A percentile compares a stretch with the other conserved stretches of the same genome.
Conservation (phyloP, 2,888 invertebrate genomes). For the Melangyna quadrimaculata region DNA sequence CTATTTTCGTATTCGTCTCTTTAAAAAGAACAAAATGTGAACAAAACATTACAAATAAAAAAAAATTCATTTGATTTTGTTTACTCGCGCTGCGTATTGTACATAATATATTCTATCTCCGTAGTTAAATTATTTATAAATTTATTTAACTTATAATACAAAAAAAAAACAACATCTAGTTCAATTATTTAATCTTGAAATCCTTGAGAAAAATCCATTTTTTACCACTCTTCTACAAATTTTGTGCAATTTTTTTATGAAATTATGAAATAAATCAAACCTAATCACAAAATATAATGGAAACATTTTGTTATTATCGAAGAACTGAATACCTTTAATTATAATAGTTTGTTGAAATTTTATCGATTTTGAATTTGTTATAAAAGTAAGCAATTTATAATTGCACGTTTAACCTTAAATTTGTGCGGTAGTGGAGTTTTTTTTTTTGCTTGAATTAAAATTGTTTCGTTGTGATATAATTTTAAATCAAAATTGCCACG, state of each 20-base stretch:
- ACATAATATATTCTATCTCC: conserved; percentile 29
- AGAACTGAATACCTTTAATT: not conserved
- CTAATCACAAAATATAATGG: not conserved
- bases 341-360: not conserved
- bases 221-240: not conserved
- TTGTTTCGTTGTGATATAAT: not conserved
- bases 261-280: conserved; percentile 15
- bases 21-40: conserved; percentile 61
- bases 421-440: not conserved
- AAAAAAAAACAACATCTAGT: not conserved
- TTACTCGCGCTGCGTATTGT: conserved; percentile 56
- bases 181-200: conserved; percentile 1
- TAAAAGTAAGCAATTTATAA: not conserved
- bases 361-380: not conserved
- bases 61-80: conserved; percentile 29
- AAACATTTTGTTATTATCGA: not conserved
- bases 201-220: conserved; percentile 5
- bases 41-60: conserved; percentile 34
- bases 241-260: not conserved
- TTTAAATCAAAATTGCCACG: not conserved
- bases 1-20: not conserved
- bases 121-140: conserved; percentile 44
- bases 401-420: not conserved
- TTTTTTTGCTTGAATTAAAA: not conserved
- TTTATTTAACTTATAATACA: conserved; percentile 22